A percentile compares a stretch with the other conserved stretches of the same genome.
phyloP scores from a whole-genome alignment of 1,140 invertebrate genomes.

The Mercenaria mercenaria region DNA sequence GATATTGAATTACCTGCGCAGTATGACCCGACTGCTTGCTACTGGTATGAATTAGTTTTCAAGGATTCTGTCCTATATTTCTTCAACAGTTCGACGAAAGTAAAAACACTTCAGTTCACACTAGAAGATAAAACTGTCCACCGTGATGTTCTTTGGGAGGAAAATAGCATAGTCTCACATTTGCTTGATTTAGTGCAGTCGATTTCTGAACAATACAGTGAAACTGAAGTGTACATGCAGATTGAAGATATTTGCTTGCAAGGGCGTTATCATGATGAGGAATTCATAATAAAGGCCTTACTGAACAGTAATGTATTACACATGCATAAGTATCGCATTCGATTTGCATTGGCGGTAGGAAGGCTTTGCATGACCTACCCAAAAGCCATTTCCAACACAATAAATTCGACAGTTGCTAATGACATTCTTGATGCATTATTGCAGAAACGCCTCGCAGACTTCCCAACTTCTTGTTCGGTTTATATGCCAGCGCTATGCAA shows the following conservation, averaged over 20 bases:
- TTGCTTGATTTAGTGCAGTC: not conserved
- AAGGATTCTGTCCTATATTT: not conserved
- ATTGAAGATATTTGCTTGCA: not conserved
- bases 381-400: not conserved
- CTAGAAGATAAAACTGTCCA: not conserved
- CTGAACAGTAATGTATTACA: not conserved
- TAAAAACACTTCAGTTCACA: not conserved
- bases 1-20: not conserved
- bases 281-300: not conserved
- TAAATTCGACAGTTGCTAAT: not conserved
- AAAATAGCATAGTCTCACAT: not conserved
- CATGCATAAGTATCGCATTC: not conserved
- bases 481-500: not conserved
- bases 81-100: not conserved
- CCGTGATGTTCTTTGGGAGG: not conserved
- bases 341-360: not conserved
- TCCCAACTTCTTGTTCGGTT: not conserved
- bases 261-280: not conserved
- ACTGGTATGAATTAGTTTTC: not conserved
- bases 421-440: conserved; percentile 1
- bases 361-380: not conserved
- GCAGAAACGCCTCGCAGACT: not conserved
- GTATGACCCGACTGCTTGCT: not conserved
- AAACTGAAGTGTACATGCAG: not conserved
- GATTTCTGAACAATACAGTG: not conserved